phyloP scores from a whole-genome alignment of 2,113 vertebrate genomes.

The Peromyscus californicus region DNA sequence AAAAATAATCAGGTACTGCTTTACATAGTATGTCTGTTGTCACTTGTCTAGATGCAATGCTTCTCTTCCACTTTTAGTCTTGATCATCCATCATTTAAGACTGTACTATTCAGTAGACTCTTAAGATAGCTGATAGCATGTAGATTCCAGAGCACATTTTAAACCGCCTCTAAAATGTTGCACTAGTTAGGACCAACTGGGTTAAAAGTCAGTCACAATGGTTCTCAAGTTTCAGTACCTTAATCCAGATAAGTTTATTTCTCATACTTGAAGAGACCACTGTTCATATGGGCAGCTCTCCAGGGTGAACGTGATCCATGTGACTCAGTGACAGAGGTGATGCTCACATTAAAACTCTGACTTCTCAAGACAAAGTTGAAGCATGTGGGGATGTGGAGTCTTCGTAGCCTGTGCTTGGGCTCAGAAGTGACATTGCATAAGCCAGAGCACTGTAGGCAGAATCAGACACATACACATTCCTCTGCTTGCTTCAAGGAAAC shows the following conservation, averaged over 20 bases:
- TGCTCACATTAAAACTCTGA: neutral
- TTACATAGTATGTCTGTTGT: neutral
- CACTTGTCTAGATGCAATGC: neutral
- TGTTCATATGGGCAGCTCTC: neutral
- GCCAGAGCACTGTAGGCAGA: neutral
- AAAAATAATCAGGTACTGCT: neutral
- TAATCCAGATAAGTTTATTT: neutral
- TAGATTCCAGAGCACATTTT: neutral
- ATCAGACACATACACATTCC: neutral
- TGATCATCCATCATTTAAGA: neutral
- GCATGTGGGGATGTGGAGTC: fast-evolving
- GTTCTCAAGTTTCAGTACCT: neutral
- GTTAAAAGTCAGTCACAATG: neutral
- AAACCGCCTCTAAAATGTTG: neutral
- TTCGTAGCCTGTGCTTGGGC: neutral
- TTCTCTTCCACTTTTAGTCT: neutral
- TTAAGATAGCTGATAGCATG: neutral
- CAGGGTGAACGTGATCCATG: neutral
- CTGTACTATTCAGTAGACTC: neutral
- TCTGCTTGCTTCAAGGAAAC: neutral
- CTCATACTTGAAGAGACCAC: neutral
- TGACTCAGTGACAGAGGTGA: neutral
- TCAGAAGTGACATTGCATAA: neutral
- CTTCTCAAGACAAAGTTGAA: neutral
- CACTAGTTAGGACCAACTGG: neutral